Percentiles rank a stretch among this genome's conserved stretches.
Conservation (phyloP, 2,888 invertebrate species). For the Acronicta aceris region DNA sequence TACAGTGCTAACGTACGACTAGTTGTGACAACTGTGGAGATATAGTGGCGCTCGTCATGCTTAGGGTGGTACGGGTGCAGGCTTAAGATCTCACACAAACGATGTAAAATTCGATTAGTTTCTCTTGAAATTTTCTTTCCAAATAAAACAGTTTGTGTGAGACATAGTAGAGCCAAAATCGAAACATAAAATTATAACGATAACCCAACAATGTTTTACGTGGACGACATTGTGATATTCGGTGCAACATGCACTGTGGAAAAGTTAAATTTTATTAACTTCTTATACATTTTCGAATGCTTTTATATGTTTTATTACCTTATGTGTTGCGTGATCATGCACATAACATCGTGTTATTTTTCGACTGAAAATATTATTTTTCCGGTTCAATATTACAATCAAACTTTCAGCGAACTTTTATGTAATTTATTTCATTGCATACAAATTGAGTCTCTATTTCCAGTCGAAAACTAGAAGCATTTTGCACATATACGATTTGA, state of each 20-base stretch:
- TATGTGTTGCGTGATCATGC: conserved; percentile 74
- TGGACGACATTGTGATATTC: conserved; percentile 80
- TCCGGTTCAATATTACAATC: conserved; percentile 17
- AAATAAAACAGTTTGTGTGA: conserved; percentile 69
- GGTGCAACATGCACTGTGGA: conserved; percentile 87
- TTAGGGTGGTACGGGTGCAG: conserved; percentile 87
- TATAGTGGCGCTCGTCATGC: conserved; percentile 78
- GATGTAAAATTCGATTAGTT: conserved; percentile 31
- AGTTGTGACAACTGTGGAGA: conserved; percentile 69
- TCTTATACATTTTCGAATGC: conserved; percentile 60
- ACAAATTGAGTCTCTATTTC: conserved; percentile 45
- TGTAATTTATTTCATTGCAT: conserved; percentile 8
- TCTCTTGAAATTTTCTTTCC: conserved; percentile 31
- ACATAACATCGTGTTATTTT: conserved; percentile 68
- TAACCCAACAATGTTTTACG: conserved; percentile 73
- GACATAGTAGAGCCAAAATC: conserved; percentile 65
- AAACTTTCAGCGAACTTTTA: conserved; percentile 2
- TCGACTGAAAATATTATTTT: conserved; percentile 68
- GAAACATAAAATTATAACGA: conserved; percentile 65
- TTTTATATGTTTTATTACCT: conserved; percentile 51
- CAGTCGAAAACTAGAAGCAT: conserved; percentile 63
- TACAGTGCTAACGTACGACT: conserved; percentile 68
- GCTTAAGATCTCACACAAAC: conserved; percentile 78
- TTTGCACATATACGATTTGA: conserved; percentile 48
- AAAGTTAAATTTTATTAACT: conserved; percentile 63